Conservation (phyloP, 2,797 vertebrate species). For the Melanotaenia nigrans region DNA sequence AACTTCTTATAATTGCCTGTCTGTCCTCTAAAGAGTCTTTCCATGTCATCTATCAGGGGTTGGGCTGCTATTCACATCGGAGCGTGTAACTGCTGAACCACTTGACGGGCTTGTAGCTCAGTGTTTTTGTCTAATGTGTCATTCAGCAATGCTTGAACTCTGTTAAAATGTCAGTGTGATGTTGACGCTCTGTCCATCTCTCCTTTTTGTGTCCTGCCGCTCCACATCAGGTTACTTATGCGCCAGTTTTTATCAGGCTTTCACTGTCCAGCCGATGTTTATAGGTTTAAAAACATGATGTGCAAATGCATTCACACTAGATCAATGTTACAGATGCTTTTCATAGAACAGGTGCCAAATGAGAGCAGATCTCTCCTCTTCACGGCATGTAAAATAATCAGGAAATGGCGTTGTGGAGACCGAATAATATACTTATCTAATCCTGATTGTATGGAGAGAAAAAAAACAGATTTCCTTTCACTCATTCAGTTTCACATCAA, state of each 20-base stretch:
- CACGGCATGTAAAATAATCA: slow-evolving; percentile 28
- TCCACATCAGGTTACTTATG: slow-evolving; percentile 1
- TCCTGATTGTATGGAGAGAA: slow-evolving; percentile 38
- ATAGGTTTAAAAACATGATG: background rate
- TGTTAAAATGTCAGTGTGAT: slow-evolving; percentile 45
- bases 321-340: slow-evolving; percentile 13
- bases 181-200: slow-evolving; percentile 46
- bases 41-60: slow-evolving; percentile 33
- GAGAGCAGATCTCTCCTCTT: slow-evolving; percentile 11
- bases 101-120: slow-evolving; percentile 48
- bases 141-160: slow-evolving; percentile 19
- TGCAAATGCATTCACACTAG: slow-evolving; percentile 14
- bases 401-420: slow-evolving; percentile 26
- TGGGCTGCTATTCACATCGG: slow-evolving; percentile 28
- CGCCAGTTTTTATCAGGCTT: background rate
- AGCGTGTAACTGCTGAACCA: slow-evolving; percentile 40
- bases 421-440: slow-evolving; percentile 36
- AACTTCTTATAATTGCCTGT: slow-evolving; percentile 46
- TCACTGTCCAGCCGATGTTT: background rate
- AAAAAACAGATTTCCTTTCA: slow-evolving; percentile 30
- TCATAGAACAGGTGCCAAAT: slow-evolving; percentile 5
- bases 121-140: slow-evolving; percentile 53
- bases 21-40: slow-evolving; percentile 37
- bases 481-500: slow-evolving; percentile 28
- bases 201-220: slow-evolving; percentile 13